Base-by-base conservation (phyloP, 2,113 vertebrate genomes). In the Campylomormyrus tamandua region DNA sequence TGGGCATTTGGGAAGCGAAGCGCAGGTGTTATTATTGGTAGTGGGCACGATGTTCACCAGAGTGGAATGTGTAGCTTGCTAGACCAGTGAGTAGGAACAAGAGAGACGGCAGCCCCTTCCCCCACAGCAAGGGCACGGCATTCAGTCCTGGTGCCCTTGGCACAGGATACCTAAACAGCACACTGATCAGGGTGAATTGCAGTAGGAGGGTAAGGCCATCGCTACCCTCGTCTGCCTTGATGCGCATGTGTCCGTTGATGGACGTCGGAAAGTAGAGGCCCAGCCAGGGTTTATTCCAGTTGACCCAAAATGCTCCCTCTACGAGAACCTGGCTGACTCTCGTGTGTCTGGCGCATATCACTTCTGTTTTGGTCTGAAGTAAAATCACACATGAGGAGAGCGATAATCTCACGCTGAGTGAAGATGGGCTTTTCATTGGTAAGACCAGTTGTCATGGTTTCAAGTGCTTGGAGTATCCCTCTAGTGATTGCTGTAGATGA, bases 1-100 rank as follows among this genome's bases (percentile, higher is more conserved):
- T 2, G 35, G 17, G 35, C 74, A 80, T 74, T 74, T 74, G 66
- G 66, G 66, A 74, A 15, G 35, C 6, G 39, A 80, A 80, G 15
- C 15, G 74, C 74, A 80, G 15, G 42, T 80, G 74, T 42, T 80
- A 19, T 80, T 42, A 80, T 80, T 80, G 74, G 74, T 80, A 42
- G 74, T 19, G 74, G 31, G 74, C n/a, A 39, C 2, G 6, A 42
- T 21, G 74, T 35, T 42, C 74, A 39, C 35, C 35, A 39, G 74
- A 42, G 74, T 80, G 35, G 70, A 77, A 77, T 39, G 31, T 80
- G 74, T 80, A 3, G 45, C 83, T 49, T 86, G 42, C 48, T 48
- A 50, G 48, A 86, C 74, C 83, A 86, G 48, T 46, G 48, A 11
- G 24, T 50, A 49, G 83, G 83, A 86, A 86, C 83, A 86, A 86